Base-by-base conservation (phyloP, 2,797 vertebrate genomes). In the Esox lucius region DNA sequence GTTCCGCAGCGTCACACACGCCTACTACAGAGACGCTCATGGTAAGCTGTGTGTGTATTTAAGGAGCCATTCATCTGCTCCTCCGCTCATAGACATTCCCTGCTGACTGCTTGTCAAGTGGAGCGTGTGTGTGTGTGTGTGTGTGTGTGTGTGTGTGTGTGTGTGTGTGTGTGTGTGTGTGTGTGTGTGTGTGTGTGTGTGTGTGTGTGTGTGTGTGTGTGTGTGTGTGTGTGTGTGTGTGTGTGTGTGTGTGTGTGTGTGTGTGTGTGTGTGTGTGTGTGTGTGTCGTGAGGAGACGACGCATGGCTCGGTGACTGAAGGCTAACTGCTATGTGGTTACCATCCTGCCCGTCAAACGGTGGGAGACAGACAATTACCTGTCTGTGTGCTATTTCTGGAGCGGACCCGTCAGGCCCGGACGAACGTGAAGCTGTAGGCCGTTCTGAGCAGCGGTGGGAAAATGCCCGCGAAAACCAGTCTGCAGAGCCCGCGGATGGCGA, bases 21-120 rank as follows among this genome's bases (percentile, higher is more conserved):
- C 96, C 35, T 96, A 97, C 81, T 97, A 96, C 83, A 92, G 96
- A 0, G 96, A 97, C 0, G 96, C 96, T n/a, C 94, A 97, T 0
- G 96, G 96, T 97, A 90, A 90, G 95, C 15, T 28, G 53, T 39
- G 70, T 39, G 28, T 78, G 68, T 77, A 65, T 74, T 61, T 81
- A 5, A 17, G 17, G 9, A 24, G 33, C 46, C 19, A 49, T n/a
- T 1, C 0, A 46, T 24, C 65, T 49, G 53, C 49, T 7, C 28
- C 70, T 69, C 48, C 12, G 9, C 28, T 26, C 49, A 62, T 51
- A 53, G 26, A 8, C 64, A 74, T 48, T 19, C 13, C 66, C 68
- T 56, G 56, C 9, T 81, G 71, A 22, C 53, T 51, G 42, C 67
- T 66, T 68, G 31, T 75, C 65, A 73, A 53, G 59, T 65, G 12